Evolutionary conservation across 2,797 vertebrate species (phyloP).

Genomic region (Scomberomorus guttatus): DNA sequence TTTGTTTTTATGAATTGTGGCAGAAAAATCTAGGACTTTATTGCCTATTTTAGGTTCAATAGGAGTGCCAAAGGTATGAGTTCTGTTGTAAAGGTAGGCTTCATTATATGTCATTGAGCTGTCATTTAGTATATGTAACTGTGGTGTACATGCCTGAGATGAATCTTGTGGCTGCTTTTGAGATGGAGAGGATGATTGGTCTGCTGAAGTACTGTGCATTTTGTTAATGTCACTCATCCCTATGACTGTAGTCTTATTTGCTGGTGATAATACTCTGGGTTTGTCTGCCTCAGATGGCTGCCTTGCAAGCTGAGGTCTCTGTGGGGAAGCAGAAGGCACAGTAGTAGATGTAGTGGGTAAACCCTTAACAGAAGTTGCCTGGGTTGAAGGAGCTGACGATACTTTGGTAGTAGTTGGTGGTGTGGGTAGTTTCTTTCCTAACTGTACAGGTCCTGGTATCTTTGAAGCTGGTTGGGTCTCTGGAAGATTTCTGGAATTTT

Average conservation of each 20-base stretch:
- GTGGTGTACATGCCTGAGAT: conserved; percentile 45
- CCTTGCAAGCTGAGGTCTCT: conserved; percentile 70
- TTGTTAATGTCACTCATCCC: conserved; percentile 22
- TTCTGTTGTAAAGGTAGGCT: conserved; percentile 71
- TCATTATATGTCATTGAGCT: conserved; percentile 56
- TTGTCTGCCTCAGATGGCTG: conserved; percentile 74
- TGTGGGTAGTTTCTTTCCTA: conserved; percentile 68
- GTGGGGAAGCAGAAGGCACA: conserved; percentile 45
- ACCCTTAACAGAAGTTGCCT: conserved; percentile 38
- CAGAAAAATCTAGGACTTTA: conserved; percentile 84
- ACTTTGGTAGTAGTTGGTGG: conserved; percentile 37
- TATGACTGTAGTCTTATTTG: conserved; percentile 36
- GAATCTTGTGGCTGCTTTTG: conserved; percentile 44
- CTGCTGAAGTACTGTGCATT: conserved; percentile 9
- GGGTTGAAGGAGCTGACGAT: conserved; percentile 21
- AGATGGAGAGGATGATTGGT: conserved; percentile 26
- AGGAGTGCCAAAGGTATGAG: conserved; percentile 37
- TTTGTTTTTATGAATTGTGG: conserved; percentile 53
- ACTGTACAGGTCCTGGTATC: conserved; percentile 52
- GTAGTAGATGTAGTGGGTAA: conserved; percentile 41
- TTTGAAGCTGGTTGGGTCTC: conserved; percentile 59
- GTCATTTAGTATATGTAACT: conserved; percentile 78
- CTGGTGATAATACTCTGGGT: conserved; percentile 38
- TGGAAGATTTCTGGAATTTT: conserved; percentile 48
- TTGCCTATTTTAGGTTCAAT: conserved; percentile 53